Evolutionary conservation across 2,113 vertebrate genomes (phyloP).

Genomic region (Cyanoliseus patagonus): DNA sequence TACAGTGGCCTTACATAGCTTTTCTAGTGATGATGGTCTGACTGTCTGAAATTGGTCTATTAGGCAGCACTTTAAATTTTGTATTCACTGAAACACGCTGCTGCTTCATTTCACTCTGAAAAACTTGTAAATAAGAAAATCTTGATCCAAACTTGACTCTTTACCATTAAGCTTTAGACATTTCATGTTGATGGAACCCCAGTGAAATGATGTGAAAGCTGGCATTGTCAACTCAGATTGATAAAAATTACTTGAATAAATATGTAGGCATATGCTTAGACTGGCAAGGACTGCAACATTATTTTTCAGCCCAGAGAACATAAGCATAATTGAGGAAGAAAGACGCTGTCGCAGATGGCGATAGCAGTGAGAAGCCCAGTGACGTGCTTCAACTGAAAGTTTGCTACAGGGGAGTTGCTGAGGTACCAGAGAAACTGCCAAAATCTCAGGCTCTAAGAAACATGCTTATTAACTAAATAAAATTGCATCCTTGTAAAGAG

Average conservation of each 20-base stretch:
- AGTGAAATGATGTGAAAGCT: neutral
- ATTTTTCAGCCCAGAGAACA: neutral
- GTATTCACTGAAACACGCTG: neutral
- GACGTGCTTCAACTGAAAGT: neutral
- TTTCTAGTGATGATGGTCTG: neutral
- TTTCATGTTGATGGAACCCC: neutral
- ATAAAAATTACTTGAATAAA: slow-evolving; percentile 3
- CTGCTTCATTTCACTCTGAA: neutral
- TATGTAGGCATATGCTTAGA: neutral
- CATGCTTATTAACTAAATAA: neutral
- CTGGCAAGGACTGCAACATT: neutral
- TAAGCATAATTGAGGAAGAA: neutral
- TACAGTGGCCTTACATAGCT: neutral
- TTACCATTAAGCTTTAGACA: neutral
- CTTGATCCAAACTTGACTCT: neutral
- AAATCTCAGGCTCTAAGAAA: neutral
- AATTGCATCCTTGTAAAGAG: neutral
- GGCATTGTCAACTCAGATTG: neutral
- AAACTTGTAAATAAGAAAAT: neutral
- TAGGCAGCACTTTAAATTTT: neutral
- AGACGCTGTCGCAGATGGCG: slow-evolving; percentile 14
- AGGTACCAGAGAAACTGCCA: neutral
- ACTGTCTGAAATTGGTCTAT: neutral
- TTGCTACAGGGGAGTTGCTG: slow-evolving; percentile 1
- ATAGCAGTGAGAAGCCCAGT: slow-evolving; percentile 20